Evolutionary conservation across 1,140 invertebrate genomes (phyloP), one percentile per base, ranked within the genome.

Genomic region (Ephestia elutella): DNA sequence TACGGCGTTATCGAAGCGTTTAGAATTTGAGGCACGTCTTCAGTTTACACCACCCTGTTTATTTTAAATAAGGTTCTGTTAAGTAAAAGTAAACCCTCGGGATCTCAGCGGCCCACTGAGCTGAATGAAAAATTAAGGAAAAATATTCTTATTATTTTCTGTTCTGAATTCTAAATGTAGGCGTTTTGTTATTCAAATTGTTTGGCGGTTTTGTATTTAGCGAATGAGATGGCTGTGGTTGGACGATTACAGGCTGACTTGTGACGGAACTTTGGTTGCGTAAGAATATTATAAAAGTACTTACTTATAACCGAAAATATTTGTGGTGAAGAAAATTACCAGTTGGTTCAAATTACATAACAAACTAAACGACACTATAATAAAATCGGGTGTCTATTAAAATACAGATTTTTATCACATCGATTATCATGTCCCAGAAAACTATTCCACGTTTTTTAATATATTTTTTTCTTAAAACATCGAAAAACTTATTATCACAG

Each of bases 41-140:
- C 63, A 80, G 78, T 80, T 84, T 80, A 83, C 82, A 79, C 79
- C 73, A 68, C 66, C 70, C 71, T 85, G 82, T 87, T 87, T 83
- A 82, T 82, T 85, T 85, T 82, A 81, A 86, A 83, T 86, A 86
- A 85, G 79, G 82, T 81, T 81, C 73, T 70, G 78, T 78, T 82
- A 82, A 84, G 80, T 80, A 81, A 83, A 86, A 86, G 77, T 72
- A 82, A 86, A 85, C 80, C 73, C 74, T 59, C 56, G 73, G 77
- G 78, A 74, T 72, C 70, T 63, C 61, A 25, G 67, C 67, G 59
- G 62, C 73, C 68, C 62, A 74, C 73, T 70, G 76, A 75, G 70
- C 63, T 73, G 79, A 87, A 87, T 84, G 73, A 85, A 87, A 86
- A 83, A 83, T 83, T 80, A 76, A 79, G 75, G 66, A 70, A 77